A percentile compares a stretch with the other conserved stretches of the same genome.
Evolutionary conservation across 1,140 invertebrate genomes (phyloP).

Genomic region (Agrilus planipennis): DNA sequence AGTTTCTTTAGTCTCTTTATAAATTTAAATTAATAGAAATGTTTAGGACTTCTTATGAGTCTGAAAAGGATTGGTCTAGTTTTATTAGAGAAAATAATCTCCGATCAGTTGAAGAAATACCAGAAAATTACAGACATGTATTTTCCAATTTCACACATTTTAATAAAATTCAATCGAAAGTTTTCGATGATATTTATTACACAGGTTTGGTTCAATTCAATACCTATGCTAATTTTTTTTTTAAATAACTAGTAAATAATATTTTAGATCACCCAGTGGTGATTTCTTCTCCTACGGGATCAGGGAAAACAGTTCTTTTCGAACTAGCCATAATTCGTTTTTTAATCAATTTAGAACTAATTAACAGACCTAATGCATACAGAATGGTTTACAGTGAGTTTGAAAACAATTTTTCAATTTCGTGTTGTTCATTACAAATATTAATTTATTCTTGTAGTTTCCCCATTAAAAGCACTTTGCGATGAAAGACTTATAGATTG

Average conservation of each 20-base stretch:
- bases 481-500: constrained; percentile 59
- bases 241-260: constrained; percentile 11
- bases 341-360: constrained; percentile 39
- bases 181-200: constrained; percentile 52
- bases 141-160: constrained; percentile 47
- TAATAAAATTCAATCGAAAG: constrained; percentile 57
- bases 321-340: constrained; percentile 64
- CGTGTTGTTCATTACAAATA: too few species aligned
- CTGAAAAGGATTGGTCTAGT: too few species aligned
- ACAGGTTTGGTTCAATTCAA: constrained; percentile 40
- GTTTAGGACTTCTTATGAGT: too few species aligned
- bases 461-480: constrained; percentile 69
- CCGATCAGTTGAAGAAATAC: constrained; percentile 19
- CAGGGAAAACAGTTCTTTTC: constrained; percentile 72
- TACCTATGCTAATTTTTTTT: constrained; percentile 7
- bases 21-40: too few species aligned
- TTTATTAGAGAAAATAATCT: too few species aligned
- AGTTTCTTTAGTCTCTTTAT: too few species aligned
- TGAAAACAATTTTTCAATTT: too few species aligned
- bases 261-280: constrained; percentile 56
- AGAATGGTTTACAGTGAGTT: constrained; percentile 56
- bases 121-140: constrained; percentile 16
- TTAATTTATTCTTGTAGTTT: too few species aligned
- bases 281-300: constrained; percentile 66
- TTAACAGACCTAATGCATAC: constrained; percentile 30